Evolutionary conservation across 2,888 invertebrate species (phyloP), one percentile per base, ranked within the genome.

Genomic region (Epistrophe eligans): DNA sequence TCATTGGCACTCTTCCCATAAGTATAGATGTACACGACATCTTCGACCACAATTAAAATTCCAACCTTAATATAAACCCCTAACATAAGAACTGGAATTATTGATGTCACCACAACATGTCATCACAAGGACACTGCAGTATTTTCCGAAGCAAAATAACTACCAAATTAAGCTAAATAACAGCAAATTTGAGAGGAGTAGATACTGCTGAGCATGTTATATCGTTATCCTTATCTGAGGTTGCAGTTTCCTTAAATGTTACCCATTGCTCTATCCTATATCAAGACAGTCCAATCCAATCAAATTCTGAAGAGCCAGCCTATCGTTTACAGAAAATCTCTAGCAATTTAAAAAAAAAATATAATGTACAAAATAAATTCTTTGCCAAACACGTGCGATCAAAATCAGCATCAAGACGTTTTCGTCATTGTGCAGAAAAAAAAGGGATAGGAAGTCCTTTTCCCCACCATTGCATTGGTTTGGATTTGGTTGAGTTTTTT

Each of bases 331-430:
- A 58, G 62, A 76, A 70, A 79, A 87, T 87, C 82, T 79, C 76
- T 72, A 72, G 87, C 82, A 72, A 82, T 77, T 74, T 57, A n/a
- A 38, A 70, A 52, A 52, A 70, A 52, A n/a, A 55, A 35, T 62
- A 64, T 38, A 58, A 58, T 58, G 58, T 58, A 19, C 17, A 58
- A 40, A n/a, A 67, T 60, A 62, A 40, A 64, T 74, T 76, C 79
- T 57, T 48, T 72, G 87, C 87, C 87, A 87, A 87, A 83, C 87
- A 87, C 83, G 87, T 87, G 87, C 87, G 76, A 83, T 83, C 76
- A 11, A 67, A 87, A 87, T 87, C 87, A 87, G 72, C 83, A 87
- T 74, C 64, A 76, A 66, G 67, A 77, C 66, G 13, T 67, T 67
- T 66, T 66, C 66, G 66, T 48, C 67, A 35, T 58, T 35, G 17